Base-by-base conservation (phyloP, 2,888 invertebrate genomes). In the Pyrochroa serraticornis region DNA sequence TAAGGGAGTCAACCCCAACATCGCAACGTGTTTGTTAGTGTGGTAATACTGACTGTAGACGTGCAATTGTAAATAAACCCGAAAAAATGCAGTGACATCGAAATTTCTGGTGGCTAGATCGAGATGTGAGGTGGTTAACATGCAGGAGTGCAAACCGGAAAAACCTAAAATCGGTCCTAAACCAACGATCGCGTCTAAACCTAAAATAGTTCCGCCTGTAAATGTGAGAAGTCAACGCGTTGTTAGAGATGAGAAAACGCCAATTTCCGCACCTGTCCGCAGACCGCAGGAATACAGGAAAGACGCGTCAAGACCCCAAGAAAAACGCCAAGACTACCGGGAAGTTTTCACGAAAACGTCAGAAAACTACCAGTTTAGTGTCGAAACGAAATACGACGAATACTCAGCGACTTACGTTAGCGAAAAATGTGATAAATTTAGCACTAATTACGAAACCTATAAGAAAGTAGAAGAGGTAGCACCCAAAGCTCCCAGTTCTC, bases 131-230 rank as follows among this genome's bases (percentile, higher is more conserved):
- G 9, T 48, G 43, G 34, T 48, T 42, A 55, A 35, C 30, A 76
- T 76, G 76, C 76, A 77, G 68, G 76, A 69, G 59, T 54, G 59
- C 64, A 68, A 67, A 48, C 68, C 68, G 37, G 78, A 78, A 44
- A 75, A 75, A 63, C 76, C 77, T 13, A 77, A 77, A 71, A 74
- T 75, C 50, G 73, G 77, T 47, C 77, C 77, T 8, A 80, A 80
- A 68, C 79, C 79, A 10, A 68, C 66, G 43, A 75, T 78, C 44
- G 49, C 66, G 12, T 60, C 63, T 35, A 61, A 61, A 63, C 81
- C 81, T 3, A 78, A 77, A 64, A 77, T 73, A 66, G 77, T 81
- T 5, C 80, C 81, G 47, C 81, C 81, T 10, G 77, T 79, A 37
- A 77, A 77, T 66, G 64, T 74, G 45, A 72, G 71, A 62, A 51